Evolutionary conservation across 2,113 vertebrate species (phyloP), one percentile per base, ranked within the genome.

Genomic region (Nansenia antarctica): DNA sequence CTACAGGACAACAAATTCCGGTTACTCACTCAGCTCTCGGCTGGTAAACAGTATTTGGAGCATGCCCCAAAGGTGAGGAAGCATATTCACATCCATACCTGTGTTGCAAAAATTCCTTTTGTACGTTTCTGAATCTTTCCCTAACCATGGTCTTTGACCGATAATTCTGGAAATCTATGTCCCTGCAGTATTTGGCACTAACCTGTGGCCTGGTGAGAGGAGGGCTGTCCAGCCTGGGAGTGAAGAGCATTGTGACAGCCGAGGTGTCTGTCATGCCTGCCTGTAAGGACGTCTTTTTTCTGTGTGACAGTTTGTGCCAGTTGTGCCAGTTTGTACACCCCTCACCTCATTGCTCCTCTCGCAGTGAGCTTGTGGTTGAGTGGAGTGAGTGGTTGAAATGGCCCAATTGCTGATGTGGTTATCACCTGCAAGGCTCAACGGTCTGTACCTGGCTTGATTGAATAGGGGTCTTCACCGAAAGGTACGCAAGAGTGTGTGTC

Each of bases 171-270:
- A 15, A 20, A 6, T 68, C 15, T 34, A 29, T 52, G 82, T 70
- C 6, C 67, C 5, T 92, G 78, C 78, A 98, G 96, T 98, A 96
- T 87, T 89, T 98, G 91, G 95, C 96, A 62, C 98, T 98, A 85
- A 95, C 94, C 29, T 98, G 96, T 86, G 96, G 96, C 78, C 88
- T 98, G 82, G 96, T 98, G 86, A 93, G 96, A 95, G 96, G 96
- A 27, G 95, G 91, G 34, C 91, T 98, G 45, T 95, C 93, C 6
- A 95, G 94, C 70, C 86, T 98, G 78, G 96, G 96, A 74, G 96
- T 98, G 86, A 97, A 95, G 90, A 98, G 96, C 82, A 95, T 98
- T 65, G 96, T 98, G 77, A 98, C 96, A 3, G 95, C 95, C n/a
- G 96, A 98, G 87, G 95, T 98, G 77, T 96, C 96, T 63, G 81